Evolutionary conservation across 2,888 invertebrate genomes (phyloP), one percentile per base, ranked within the genome.

Genomic region (Latrodectus hesperus): DNA sequence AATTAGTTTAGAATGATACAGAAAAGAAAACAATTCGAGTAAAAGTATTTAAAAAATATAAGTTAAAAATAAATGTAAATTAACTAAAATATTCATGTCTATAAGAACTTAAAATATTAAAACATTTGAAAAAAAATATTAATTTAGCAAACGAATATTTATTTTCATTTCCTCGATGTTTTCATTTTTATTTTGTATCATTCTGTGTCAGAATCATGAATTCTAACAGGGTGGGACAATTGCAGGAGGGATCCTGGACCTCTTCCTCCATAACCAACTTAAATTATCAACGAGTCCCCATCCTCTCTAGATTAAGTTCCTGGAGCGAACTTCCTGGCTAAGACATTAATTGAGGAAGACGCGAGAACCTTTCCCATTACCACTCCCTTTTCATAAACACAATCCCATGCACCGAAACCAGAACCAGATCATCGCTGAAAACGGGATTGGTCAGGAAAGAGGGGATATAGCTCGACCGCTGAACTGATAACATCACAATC

Each of bases 401-500:
- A 78, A 72, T 78, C 55, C 77, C 72, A 53, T 52, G 74, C 67
- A 81, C 73, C 81, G 81, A 77, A 77, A 78, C 84, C 83, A 71
- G 67, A 83, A 83, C 70, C 84, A 71, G 84, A 84, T 84, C 84
- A 84, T 82, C 16, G 64, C 64, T 60, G 22, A 38, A 68, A 78
- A 55, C 80, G 73, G 55, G 75, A 82, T 82, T 82, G 82, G 73
- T 74, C 73, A 52, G 38, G 9, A 55, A 22, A 68, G 55, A 6
- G 60, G 65, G 70, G 64, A 83, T 76, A 83, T 76, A 9, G 64
- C 17, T 16, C 16, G 74, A 67, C 77, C 77, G 51, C 65, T 64
- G 77, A 76, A 85, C 74, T 73, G 74, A 85, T 85, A 60, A 79
- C 73, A 72, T 64, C 79, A 51, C 68, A 68, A 85, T 85, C 85